Percentiles rank a stretch among this genome's conserved stretches.
Evolutionary conservation across 2,797 vertebrate genomes (phyloP).

Genomic region (Euphonia xanthogaster): DNA sequence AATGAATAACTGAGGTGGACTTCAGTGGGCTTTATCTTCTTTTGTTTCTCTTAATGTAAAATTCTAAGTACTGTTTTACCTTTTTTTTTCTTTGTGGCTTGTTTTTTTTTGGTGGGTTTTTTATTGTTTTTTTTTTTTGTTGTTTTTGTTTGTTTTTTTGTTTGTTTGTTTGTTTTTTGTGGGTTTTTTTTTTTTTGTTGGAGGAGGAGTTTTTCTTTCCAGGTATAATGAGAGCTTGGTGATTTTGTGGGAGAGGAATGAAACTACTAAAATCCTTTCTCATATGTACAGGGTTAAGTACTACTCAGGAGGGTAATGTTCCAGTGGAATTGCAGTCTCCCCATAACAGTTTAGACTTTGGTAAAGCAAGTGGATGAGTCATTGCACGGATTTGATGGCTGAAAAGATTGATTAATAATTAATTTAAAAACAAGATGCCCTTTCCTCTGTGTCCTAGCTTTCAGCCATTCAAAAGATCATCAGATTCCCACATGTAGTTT

Average conservation of each 20-base stretch:
- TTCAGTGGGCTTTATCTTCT: not conserved
- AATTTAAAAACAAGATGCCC: constrained; percentile 53
- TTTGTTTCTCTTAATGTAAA: constrained; percentile 1
- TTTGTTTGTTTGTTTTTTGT: no score
- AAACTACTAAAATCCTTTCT: not conserved
- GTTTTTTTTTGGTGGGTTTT: not conserved
- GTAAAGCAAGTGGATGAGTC: constrained; percentile 63
- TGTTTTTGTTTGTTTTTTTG: not conserved
- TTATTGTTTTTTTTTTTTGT: not conserved
- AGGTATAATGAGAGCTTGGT: not conserved
- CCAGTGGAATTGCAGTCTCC: constrained; percentile 17
- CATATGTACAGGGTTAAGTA: constrained; percentile 43
- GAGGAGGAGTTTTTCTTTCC: not conserved
- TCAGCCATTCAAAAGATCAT: constrained; percentile 12
- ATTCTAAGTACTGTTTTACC: not conserved
- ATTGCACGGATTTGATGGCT: constrained; percentile 59
- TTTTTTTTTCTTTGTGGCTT: not conserved
- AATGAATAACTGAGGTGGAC: not conserved
- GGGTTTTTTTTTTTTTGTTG: not conserved
- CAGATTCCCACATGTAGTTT: not conserved
- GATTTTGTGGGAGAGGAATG: not conserved
- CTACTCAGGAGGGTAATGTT: not conserved
- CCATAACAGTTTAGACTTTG: constrained; percentile 52
- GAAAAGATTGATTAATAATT: constrained; percentile 70
- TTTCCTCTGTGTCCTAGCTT: constrained; percentile 8